Percentiles rank a stretch among this genome's conserved stretches.
phyloP scores from a whole-genome alignment of 2,113 vertebrate species.

The Chionodraco myersi region DNA sequence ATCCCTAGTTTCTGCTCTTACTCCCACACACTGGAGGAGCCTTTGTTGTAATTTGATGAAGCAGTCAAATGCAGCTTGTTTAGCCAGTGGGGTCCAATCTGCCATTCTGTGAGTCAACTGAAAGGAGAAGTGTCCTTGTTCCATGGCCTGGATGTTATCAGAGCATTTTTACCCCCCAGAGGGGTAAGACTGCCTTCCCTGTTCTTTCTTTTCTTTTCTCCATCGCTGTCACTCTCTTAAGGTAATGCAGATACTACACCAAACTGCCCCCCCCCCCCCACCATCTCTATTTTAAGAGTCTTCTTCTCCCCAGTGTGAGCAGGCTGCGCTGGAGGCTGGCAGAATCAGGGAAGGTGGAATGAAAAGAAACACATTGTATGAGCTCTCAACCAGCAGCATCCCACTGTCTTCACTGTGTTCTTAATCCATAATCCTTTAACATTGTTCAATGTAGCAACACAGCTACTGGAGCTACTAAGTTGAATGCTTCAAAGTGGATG shows the following conservation, averaged over 20 bases:
- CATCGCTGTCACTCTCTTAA: slow-evolving; percentile 68
- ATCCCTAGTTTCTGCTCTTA: neutral
- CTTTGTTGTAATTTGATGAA: slow-evolving; percentile 64
- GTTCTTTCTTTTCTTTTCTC: slow-evolving; percentile 61
- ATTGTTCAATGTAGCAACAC: slow-evolving; percentile 47
- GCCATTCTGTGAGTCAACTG: slow-evolving; percentile 60
- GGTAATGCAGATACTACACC: slow-evolving; percentile 68
- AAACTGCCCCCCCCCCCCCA: neutral
- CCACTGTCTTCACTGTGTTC: slow-evolving; percentile 38
- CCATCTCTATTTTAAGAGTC: slow-evolving; percentile 74
- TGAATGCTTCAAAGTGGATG: slow-evolving; percentile 25
- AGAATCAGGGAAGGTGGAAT: slow-evolving; percentile 65
- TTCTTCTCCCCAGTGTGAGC: slow-evolving; percentile 63
- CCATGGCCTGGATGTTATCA: slow-evolving; percentile 73
- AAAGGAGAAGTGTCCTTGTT: slow-evolving; percentile 72
- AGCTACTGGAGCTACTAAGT: slow-evolving; percentile 33
- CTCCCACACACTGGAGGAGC: neutral
- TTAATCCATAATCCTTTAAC: slow-evolving; percentile 55
- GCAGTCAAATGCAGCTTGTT: slow-evolving; percentile 60
- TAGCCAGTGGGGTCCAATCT: slow-evolving; percentile 56
- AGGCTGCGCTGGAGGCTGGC: slow-evolving; percentile 58
- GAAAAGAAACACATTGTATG: slow-evolving; percentile 60
- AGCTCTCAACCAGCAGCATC: slow-evolving; percentile 27
- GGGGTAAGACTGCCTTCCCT: slow-evolving; percentile 50
- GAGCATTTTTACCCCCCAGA: slow-evolving; percentile 58